Evolutionary conservation across 2,888 invertebrate species (phyloP).

Genomic region (Hyposoter dolosus): DNA sequence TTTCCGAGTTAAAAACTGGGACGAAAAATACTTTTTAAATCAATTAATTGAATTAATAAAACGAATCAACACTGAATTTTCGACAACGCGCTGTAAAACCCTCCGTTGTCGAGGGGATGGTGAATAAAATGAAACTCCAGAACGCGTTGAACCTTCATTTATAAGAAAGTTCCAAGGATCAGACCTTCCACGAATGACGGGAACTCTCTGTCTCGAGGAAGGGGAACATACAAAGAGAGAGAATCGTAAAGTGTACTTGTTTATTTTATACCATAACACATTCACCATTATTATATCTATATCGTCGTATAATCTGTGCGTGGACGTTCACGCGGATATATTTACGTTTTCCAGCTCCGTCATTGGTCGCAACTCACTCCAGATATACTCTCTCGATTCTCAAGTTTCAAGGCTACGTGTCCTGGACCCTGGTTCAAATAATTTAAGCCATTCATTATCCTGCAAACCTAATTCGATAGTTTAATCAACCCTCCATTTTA

Average conservation of each 20-base stretch:
- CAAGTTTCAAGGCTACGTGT: slow-evolving; percentile 75
- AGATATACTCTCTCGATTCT: slow-evolving; percentile 75
- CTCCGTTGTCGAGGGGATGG: slow-evolving; percentile 79
- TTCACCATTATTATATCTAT: slow-evolving; percentile 26
- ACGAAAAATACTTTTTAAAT: not conserved
- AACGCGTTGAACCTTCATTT: slow-evolving; percentile 79
- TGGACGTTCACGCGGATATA: slow-evolving; percentile 42
- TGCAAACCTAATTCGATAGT: not conserved
- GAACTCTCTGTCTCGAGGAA: slow-evolving; percentile 49
- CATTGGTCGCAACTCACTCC: slow-evolving; percentile 48
- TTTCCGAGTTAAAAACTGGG: slow-evolving; percentile 23
- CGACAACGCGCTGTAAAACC: slow-evolving; percentile 68
- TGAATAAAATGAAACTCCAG: slow-evolving; percentile 79
- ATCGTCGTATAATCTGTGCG: slow-evolving; percentile 32
- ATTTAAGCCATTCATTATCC: not conserved
- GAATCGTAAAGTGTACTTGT: slow-evolving; percentile 9
- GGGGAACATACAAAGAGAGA: slow-evolving; percentile 49
- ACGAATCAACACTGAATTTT: slow-evolving; percentile 10
- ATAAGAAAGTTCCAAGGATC: slow-evolving; percentile 83
- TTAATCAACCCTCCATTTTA: not conserved
- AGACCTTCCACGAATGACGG: slow-evolving; percentile 75
- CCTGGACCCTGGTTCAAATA: slow-evolving; percentile 20
- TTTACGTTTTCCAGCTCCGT: slow-evolving; percentile 38
- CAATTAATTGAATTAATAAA: not conserved
- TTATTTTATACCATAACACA: slow-evolving; percentile 25